These are phyloP conservation scores for Drosophila jambulina DNA, from an alignment of 1,140 invertebrate genomes.

Conservation along the genomic window DNA sequence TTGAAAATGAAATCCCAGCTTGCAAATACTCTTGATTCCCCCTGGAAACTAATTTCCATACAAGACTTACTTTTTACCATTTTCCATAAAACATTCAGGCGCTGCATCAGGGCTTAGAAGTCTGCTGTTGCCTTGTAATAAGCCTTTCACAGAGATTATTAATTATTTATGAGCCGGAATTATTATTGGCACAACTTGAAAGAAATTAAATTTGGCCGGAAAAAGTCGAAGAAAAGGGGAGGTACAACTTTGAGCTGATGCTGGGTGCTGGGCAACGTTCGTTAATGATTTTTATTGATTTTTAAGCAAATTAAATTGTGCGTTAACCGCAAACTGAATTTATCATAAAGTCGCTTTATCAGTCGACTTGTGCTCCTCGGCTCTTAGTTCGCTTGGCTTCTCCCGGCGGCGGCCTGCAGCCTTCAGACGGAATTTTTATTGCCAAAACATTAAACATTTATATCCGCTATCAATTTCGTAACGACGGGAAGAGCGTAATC, in stretches of 20 bases:
- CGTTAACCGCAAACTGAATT: slow-evolving; percentile 79
- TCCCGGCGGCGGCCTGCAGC: slow-evolving; percentile 17
- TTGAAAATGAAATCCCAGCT: not conserved
- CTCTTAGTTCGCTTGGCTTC: slow-evolving; percentile 6
- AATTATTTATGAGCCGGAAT: slow-evolving; percentile 46
- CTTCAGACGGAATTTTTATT: slow-evolving; percentile 74
- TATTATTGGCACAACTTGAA: slow-evolving; percentile 21
- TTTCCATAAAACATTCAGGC: slow-evolving; percentile 7
- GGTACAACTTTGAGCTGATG: not conserved
- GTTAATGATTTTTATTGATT: slow-evolving; percentile 80
- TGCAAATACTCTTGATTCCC: not conserved
- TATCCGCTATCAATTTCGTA: slow-evolving; percentile 82
- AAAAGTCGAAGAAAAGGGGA: not conserved
- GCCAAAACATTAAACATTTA: slow-evolving; percentile 84
- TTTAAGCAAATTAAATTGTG: slow-evolving; percentile 83
- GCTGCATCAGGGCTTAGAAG: slow-evolving; percentile 13
- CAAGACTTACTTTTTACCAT: slow-evolving; percentile 12
- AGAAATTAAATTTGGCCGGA: slow-evolving; percentile 17
- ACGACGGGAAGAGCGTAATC: slow-evolving; percentile 72
- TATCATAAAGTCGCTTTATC: slow-evolving; percentile 81
- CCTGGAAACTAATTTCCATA: slow-evolving; percentile 4
- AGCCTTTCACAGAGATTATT: slow-evolving; percentile 40
- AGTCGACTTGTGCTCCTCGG: slow-evolving; percentile 20
- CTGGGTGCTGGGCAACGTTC: slow-evolving; percentile 30
- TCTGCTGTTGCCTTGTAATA: slow-evolving; percentile 11